Base-by-base conservation (phyloP, 2,113 vertebrate genomes). In the Oncorhynchus tshawytscha region DNA sequence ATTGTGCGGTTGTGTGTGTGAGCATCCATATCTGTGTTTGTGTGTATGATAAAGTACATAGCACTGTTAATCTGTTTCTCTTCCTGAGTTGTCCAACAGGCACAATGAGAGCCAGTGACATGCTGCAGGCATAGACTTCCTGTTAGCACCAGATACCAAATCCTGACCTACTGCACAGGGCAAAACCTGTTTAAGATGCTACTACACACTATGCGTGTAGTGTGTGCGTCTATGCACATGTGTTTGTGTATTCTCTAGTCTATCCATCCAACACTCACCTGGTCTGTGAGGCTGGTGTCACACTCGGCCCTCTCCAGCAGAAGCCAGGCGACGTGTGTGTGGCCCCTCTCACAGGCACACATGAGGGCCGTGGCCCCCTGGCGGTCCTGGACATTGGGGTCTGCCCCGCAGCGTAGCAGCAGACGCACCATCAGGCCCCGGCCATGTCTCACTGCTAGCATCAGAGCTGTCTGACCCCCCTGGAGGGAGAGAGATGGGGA, bases 381-480 rank as follows among this genome's bases (percentile, higher is more conserved):
- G 0, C 82, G 87, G 48, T 97, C 96, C 70, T 95, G 96, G 29
- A 92, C 72, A 45, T 96, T 95, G 1, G 95, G 79, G 0, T 96
- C 93, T 0, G 93, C 96, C 1, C 92, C 93, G 0, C 91, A 93
- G 75, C 93, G 91, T 86, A 97, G 88, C 76, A 97, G 88, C 24
- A 95, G 93, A 9, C 85, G 91, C 54, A 97, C 96, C 88, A 95
- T 94, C n/a, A 95, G 93, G 1, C 89, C 88, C 0, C 94, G 91
- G 0, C 96, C 96, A 0, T 97, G 96, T 86, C 95, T 94, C 76
- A 95, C 96, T 0, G 96, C 96, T 90, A 97, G 85, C 90, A 96
- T 96, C 75, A 97, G 87, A 15, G 96, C 95, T 0, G 95, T 97
- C 83, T 96, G 96, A 20, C 96, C 96, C 0, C 94, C 95, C 96